These are phyloP conservation scores for Dryadula phaetusa DNA, from an alignment of 2,888 invertebrate genomes.

Conservation along the genomic window DNA sequence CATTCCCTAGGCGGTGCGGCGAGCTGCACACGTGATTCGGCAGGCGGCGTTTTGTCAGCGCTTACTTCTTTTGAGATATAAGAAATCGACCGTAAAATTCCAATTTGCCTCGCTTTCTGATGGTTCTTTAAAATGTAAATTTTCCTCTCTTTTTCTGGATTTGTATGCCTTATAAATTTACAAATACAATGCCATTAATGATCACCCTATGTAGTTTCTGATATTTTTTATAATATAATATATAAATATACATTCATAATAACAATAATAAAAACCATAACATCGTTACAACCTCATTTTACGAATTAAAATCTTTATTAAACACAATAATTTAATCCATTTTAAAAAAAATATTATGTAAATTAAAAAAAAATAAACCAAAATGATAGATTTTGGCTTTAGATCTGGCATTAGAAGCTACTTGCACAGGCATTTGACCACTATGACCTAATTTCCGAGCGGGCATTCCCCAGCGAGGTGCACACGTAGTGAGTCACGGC, in stretches of 20 bases:
- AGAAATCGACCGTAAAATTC: slow-evolving; percentile 8
- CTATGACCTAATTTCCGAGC: slow-evolving; percentile 40
- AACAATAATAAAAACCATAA: too few species aligned
- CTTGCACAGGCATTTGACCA: slow-evolving; percentile 31
- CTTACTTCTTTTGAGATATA: slow-evolving; percentile 2
- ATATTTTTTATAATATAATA: too few species aligned
- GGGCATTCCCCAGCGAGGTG: slow-evolving; percentile 30
- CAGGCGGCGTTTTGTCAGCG: slow-evolving; percentile 7
- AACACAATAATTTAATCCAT: too few species aligned
- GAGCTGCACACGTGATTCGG: slow-evolving; percentile 22
- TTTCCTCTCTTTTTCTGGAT: not conserved
- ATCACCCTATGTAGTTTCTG: too few species aligned
- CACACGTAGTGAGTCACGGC: slow-evolving; percentile 22
- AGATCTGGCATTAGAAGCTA: slow-evolving; percentile 9
- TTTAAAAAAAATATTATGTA: too few species aligned
- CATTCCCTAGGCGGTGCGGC: slow-evolving; percentile 29
- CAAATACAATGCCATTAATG: too few species aligned
- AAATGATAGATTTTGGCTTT: not conserved
- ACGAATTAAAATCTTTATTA: too few species aligned
- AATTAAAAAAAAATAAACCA: too few species aligned
- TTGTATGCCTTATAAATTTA: too few species aligned
- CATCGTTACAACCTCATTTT: too few species aligned
- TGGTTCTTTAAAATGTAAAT: not conserved
- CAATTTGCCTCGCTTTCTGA: slow-evolving; percentile 5
- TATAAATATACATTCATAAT: too few species aligned